phyloP scores from a whole-genome alignment of 2,113 vertebrate genomes.

The Psammodynastes pulverulentus region DNA sequence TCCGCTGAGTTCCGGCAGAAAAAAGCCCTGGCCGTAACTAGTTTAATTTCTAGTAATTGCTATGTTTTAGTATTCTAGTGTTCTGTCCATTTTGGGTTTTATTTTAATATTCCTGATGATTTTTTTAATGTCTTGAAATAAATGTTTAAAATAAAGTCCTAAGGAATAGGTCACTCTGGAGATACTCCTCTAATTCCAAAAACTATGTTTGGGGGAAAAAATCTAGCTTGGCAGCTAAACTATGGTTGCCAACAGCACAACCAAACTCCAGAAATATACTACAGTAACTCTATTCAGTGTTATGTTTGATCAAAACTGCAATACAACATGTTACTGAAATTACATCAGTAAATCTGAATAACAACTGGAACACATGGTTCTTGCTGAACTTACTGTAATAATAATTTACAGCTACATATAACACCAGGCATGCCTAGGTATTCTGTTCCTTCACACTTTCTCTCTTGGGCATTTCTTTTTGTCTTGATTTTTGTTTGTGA shows the following conservation, averaged over 20 bases:
- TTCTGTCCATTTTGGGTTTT: not conserved
- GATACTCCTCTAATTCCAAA: too few species aligned
- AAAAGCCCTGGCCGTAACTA: too few species aligned
- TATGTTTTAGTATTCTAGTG: too few species aligned
- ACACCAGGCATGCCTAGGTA: not conserved
- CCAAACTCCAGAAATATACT: not conserved
- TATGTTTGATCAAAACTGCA: not conserved
- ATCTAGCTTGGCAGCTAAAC: too few species aligned
- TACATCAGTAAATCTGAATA: not conserved
- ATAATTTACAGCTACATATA: not conserved
- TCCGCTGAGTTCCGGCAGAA: too few species aligned
- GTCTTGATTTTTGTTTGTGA: not conserved
- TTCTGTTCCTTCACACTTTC: not conserved
- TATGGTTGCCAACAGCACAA: too few species aligned
- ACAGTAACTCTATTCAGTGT: not conserved
- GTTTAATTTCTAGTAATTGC: too few species aligned
- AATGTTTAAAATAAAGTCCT: too few species aligned
- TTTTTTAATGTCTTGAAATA: too few species aligned
- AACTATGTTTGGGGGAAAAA: not conserved
- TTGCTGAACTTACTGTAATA: not conserved
- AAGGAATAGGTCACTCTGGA: too few species aligned
- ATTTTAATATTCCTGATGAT: too few species aligned
- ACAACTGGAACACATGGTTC: not conserved
- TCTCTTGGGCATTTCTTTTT: not conserved
- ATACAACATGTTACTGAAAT: not conserved